Evolutionary conservation across 2,888 invertebrate genomes (phyloP).

Genomic region (Physocephala rufipes): DNA sequence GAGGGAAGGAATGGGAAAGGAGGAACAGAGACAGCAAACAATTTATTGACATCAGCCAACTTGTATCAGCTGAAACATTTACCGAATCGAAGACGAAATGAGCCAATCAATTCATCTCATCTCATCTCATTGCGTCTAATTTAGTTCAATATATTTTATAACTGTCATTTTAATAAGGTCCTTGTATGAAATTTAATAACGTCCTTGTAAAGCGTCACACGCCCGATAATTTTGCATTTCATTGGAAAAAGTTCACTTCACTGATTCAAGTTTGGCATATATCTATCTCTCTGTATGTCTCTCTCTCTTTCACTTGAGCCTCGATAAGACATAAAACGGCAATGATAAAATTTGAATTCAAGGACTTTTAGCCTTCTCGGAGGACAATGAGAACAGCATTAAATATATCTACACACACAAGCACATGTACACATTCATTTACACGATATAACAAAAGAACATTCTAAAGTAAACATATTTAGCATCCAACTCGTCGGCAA

Average conservation of each 20-base stretch:
- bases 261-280: constrained; percentile 4
- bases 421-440: constrained; percentile 1
- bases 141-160: neutral
- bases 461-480: constrained; percentile 10
- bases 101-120: constrained; percentile 1
- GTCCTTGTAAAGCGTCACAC: no score
- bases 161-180: neutral
- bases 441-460: neutral
- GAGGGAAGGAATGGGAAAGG: no score
- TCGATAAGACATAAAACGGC: neutral
- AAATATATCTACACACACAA: constrained; percentile 10
- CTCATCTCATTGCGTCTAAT: neutral
- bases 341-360: constrained; percentile 26
- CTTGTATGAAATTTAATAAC: neutral
- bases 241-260: constrained; percentile 5
- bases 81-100: neutral
- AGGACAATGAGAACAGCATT: neutral
- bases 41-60: neutral
- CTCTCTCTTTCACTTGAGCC: neutral
- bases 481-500: neutral
- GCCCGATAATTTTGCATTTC: neutral
- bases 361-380: constrained; percentile 17
- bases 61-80: neutral
- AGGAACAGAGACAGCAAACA: neutral
- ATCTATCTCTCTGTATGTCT: neutral